Evolutionary conservation across 2,113 vertebrate genomes (phyloP), one percentile per base, ranked within the genome.

Genomic region (Tauraco erythrolophus): DNA sequence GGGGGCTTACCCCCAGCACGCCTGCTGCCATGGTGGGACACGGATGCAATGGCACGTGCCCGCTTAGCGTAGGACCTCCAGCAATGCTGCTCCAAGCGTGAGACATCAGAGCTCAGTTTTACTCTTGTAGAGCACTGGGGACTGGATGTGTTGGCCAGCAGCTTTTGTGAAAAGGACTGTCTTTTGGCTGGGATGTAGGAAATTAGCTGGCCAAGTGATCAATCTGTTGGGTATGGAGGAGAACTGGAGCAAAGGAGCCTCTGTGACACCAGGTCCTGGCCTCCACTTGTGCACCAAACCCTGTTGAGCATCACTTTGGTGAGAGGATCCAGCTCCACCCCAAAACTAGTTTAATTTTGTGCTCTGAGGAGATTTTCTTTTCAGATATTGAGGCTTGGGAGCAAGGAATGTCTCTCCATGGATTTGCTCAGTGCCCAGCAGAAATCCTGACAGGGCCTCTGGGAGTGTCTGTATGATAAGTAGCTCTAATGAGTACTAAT

Each of bases 401-500:
- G 51, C 17, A 28, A 43, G n/a, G 56, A 74, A 11, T 22, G 4
- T 53, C 76, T 72, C 87, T 75, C 84, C 0, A 0, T 22, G 80
- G 89, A 65, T 91, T 74, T 92, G 28, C 72, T 77, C 56, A 14
- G 69, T 45, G 84, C 72, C 94, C 95, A 82, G 72, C 46, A 91
- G 84, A 78, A 87, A 89, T 87, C 60, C 60, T 74, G 76, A 48
- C 51, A 53, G 68, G 41, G 54, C 54, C 72, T 86, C 64, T 84
- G 94, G 80, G 84, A 77, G 12, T 48, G 21, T 51, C 80, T 83
- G 82, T 70, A 27, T 69, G 18, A 43, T 65, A 65, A 92, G 75
- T n/a, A 79, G 53, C 58, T 89, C 43, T 94, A 92, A 93, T 88
- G 65, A 94, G 88, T 70, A 50, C 74, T 93, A 85, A 94, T 94